Conservation (phyloP, 1,140 invertebrate species). For the Plutomurus gul region DNA sequence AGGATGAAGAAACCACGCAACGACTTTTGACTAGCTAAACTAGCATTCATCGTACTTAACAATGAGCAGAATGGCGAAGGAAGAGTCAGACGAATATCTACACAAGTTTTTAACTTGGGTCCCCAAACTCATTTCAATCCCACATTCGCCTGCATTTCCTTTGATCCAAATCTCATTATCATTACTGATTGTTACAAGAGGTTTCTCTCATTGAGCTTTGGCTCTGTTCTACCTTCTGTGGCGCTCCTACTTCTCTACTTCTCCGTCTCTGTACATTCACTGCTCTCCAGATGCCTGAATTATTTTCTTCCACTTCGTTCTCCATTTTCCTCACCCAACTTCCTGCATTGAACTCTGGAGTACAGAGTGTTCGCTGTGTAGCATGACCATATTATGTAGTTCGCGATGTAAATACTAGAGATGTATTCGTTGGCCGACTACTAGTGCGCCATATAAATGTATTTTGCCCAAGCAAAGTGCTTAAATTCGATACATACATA, state of each 20-base stretch:
- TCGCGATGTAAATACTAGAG: no score
- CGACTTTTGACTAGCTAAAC: background rate
- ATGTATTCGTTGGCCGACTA: no score
- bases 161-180: slow-evolving; percentile 19
- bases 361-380: no score
- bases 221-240: background rate
- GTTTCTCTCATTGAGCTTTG: background rate
- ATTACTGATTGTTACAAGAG: slow-evolving; percentile 13
- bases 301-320: background rate
- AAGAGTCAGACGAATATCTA: background rate
- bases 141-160: slow-evolving; percentile 6
- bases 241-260: background rate
- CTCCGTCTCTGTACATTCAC: background rate
- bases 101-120: background rate
- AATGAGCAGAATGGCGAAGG: no score
- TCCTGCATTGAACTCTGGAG: no score
- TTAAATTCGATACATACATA: no score
- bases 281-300: background rate
- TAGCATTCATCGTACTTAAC: no score
- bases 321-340: background rate
- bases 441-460: no score
- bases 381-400: no score
- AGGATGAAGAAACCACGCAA: background rate
- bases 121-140: slow-evolving; percentile 16
- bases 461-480: no score